These are phyloP conservation scores for Leptodactylus fuscus DNA, from an alignment of 2,113 vertebrate genomes.

Conservation along the genomic window DNA sequence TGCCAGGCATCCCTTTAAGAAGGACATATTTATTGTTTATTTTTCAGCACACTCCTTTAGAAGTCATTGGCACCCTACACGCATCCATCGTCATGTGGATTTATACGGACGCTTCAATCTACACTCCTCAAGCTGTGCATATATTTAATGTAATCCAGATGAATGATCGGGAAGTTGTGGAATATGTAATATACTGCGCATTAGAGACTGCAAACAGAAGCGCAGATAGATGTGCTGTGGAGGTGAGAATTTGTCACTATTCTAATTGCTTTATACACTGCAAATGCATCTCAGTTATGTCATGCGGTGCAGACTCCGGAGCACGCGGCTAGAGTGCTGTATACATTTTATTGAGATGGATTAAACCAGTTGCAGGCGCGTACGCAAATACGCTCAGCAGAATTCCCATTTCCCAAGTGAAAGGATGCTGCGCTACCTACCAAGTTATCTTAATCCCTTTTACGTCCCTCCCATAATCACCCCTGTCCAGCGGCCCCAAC, in stretches of 20 bases:
- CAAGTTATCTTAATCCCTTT: too few relatives aligned
- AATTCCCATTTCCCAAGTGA: too few relatives aligned
- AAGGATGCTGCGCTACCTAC: too few relatives aligned
- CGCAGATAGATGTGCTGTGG: neutral
- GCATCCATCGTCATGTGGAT: neutral
- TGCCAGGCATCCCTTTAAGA: neutral
- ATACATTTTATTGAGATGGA: neutral
- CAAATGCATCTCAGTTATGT: neutral
- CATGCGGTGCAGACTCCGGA: neutral
- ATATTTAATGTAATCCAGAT: neutral
- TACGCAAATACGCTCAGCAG: neutral
- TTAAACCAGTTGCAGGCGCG: neutral
- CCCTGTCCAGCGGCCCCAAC: too few relatives aligned
- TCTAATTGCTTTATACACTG: neutral
- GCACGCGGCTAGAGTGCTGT: neutral
- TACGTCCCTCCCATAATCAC: too few relatives aligned
- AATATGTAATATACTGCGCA: constrained; percentile 7
- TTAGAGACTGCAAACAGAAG: neutral
- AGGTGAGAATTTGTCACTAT: constrained; percentile 4
- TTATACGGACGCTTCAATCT: neutral
- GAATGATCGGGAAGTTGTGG: neutral
- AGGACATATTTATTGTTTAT: neutral
- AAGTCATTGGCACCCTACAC: neutral
- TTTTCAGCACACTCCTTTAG: neutral
- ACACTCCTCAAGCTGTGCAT: neutral